Percentiles rank a stretch among this genome's conserved stretches.
phyloP scores from a whole-genome alignment of 2,113 vertebrate genomes.

The Menidia beryllina region DNA sequence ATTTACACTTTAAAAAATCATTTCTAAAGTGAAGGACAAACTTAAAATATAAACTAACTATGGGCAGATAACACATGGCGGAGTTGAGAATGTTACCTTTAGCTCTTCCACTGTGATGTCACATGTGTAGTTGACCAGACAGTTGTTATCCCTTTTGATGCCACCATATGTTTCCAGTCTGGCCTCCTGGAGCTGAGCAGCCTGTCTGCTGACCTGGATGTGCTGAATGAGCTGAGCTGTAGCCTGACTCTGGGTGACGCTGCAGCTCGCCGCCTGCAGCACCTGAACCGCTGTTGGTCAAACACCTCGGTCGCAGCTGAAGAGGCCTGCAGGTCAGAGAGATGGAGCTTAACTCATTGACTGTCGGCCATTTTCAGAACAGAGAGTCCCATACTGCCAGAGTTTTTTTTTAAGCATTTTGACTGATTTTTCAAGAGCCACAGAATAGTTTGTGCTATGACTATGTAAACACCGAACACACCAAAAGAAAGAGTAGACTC shows the following conservation, averaged over 20 bases:
- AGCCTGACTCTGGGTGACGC: constrained; percentile 82
- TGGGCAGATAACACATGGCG: neutral
- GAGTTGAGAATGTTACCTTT: neutral
- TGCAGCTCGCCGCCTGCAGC: constrained; percentile 81
- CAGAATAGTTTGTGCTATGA: too few species aligned
- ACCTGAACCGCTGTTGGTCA: constrained; percentile 85
- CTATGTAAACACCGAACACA: too few species aligned
- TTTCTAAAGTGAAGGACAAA: neutral
- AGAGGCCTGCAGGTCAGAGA: constrained; percentile 88
- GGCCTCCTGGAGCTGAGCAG: constrained; percentile 82
- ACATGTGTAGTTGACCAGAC: neutral
- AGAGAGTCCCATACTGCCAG: too few species aligned
- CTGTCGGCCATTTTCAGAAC: too few species aligned
- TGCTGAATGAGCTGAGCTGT: constrained; percentile 88
- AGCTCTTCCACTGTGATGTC: neutral
- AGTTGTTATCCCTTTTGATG: constrained; percentile 20
- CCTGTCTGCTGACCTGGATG: constrained; percentile 85
- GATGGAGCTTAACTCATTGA: too few species aligned
- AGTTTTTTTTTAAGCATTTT: too few species aligned
- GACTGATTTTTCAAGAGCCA: too few species aligned
- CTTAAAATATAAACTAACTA: neutral
- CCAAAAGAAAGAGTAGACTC: too few species aligned
- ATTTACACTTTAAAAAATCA: neutral
- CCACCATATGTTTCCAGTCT: constrained; percentile 72
- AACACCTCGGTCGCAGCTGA: constrained; percentile 78